Evolutionary conservation across 1,140 invertebrate species (phyloP).

Genomic region (Drosophila pachea): DNA sequence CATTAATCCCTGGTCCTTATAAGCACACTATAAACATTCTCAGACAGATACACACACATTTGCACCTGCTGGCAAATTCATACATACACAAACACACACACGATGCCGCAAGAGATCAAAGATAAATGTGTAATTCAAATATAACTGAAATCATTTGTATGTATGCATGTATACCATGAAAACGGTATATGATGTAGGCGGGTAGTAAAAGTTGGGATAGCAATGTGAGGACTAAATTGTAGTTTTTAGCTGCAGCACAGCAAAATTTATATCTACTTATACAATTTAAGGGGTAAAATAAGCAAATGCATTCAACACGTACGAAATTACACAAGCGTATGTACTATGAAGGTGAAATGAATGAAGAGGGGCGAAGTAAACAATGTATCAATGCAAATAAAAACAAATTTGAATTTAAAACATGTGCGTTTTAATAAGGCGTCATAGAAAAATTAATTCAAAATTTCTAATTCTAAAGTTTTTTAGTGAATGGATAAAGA

Average conservation of each 20-base stretch:
- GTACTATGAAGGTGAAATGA: background rate
- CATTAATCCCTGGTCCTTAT: background rate
- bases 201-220: constrained; percentile 18
- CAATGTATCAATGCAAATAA: constrained; percentile 53
- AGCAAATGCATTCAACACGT: constrained; percentile 21
- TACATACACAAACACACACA: background rate
- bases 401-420: constrained; percentile 42
- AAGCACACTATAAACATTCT: background rate
- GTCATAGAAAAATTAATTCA: too few species aligned
- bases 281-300: constrained; percentile 43
- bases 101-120: background rate
- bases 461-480: too few species aligned
- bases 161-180: background rate
- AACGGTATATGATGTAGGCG: background rate
- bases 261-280: constrained; percentile 51
- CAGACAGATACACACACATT: background rate
- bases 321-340: constrained; percentile 30
- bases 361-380: constrained; percentile 24
- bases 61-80: background rate
- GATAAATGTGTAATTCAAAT: constrained; percentile 5
- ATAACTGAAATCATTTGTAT: constrained; percentile 4
- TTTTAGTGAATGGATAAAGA: too few species aligned
- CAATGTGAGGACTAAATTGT: constrained; percentile 35
- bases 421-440: background rate
- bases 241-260: constrained; percentile 48